These are phyloP conservation scores for Vireo altiloquus DNA, from an alignment of 2,113 vertebrate genomes.

Conservation along the genomic window DNA sequence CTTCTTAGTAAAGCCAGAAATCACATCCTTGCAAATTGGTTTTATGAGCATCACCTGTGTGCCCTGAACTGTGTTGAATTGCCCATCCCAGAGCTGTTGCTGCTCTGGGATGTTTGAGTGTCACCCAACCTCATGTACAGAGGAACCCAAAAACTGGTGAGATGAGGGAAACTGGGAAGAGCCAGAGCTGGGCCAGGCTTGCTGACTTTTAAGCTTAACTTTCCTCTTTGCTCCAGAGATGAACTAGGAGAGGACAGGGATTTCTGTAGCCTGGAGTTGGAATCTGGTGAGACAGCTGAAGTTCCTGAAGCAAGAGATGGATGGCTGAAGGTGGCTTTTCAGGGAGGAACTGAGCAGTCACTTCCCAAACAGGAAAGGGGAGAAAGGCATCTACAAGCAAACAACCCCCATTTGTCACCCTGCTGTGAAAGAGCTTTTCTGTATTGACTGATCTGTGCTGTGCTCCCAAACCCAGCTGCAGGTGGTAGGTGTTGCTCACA, in stretches of 20 bases:
- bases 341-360: rapidly evolving
- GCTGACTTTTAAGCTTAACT: not conserved
- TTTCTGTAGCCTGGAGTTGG: not conserved
- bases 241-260: not conserved
- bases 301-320: not conserved
- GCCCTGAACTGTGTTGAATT: not conserved
- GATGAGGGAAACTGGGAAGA: not conserved
- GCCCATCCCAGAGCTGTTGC: not conserved
- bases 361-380: not conserved
- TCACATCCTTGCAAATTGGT: not conserved
- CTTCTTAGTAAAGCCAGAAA: not conserved
- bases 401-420: not conserved
- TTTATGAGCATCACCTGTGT: not conserved
- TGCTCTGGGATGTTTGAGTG: not conserved
- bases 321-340: not conserved
- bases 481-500: not conserved
- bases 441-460: not conserved
- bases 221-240: not conserved
- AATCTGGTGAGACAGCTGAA: not conserved
- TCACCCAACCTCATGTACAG: rapidly evolving
- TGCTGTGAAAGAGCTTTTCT: not conserved
- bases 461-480: not conserved
- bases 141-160: not conserved
- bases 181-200: not conserved
- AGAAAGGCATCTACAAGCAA: not conserved